These are phyloP conservation scores for Lepilemur ruficaudatus DNA, from an alignment of 2,797 vertebrate species.

Conservation along the genomic window DNA sequence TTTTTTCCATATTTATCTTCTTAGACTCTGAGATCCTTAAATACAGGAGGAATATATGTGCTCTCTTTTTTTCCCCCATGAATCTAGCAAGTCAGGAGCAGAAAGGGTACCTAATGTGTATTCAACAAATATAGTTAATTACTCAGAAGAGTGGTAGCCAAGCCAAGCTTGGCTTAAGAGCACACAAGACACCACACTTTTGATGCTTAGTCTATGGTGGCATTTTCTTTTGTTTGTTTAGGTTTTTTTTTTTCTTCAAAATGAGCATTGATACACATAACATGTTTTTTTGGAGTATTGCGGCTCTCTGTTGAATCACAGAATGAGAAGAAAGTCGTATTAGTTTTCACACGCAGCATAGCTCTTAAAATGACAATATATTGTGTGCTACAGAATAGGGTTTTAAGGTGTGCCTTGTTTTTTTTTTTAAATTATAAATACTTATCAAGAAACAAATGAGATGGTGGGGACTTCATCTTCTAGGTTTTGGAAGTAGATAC, in stretches of 20 bases:
- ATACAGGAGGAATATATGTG: background rate
- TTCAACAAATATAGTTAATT: background rate
- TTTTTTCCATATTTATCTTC: background rate
- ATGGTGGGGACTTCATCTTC: background rate
- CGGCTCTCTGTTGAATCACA: background rate
- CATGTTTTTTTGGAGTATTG: background rate
- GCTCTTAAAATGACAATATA: background rate
- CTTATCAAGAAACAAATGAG: background rate
- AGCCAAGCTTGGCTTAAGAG: background rate
- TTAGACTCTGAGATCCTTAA: background rate
- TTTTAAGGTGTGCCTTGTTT: background rate
- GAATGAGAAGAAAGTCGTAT: background rate
- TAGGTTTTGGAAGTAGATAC: background rate
- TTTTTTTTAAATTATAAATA: background rate
- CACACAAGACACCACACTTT: background rate
- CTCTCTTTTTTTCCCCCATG: background rate
- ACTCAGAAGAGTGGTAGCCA: background rate
- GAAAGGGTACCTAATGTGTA: background rate
- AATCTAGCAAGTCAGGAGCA: background rate
- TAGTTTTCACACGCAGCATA: background rate
- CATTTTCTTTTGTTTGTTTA: background rate
- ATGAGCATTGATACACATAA: background rate
- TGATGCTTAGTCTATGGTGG: background rate
- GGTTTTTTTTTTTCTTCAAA: background rate
- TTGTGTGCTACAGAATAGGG: background rate